phyloP scores from a whole-genome alignment of 2,797 vertebrate genomes.

The Cichlasoma orientale region DNA sequence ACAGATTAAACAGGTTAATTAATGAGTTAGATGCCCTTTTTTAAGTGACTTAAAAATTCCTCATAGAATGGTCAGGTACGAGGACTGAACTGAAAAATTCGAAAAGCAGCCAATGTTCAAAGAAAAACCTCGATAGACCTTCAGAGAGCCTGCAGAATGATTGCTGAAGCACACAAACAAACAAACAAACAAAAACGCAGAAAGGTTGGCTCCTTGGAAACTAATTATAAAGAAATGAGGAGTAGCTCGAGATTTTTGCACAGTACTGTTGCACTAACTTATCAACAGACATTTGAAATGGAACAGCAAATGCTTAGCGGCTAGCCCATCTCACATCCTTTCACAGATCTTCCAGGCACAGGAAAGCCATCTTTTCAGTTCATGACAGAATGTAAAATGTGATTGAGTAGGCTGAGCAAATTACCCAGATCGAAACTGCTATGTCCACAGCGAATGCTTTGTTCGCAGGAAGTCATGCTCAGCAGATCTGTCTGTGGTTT shows the following conservation, averaged over 20 bases:
- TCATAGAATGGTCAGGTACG: too few species aligned
- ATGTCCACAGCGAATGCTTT: conserved; percentile 40
- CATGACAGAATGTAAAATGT: conserved; percentile 41
- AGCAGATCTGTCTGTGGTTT: conserved; percentile 47
- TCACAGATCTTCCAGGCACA: neutral
- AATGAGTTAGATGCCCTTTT: neutral
- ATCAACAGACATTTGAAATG: conserved; percentile 22
- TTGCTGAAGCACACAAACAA: neutral
- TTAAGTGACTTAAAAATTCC: neutral
- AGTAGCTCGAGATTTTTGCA: neutral
- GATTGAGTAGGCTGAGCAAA: conserved; percentile 46
- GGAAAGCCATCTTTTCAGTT: conserved; percentile 16
- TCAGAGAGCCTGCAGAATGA: neutral
- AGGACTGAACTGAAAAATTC: neutral
- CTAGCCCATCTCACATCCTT: neutral
- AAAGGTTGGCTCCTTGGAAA: neutral
- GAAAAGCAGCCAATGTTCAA: neutral
- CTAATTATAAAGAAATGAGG: neutral
- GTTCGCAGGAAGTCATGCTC: conserved; percentile 43
- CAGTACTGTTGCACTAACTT: neutral
- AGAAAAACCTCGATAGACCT: neutral
- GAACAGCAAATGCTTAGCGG: conserved; percentile 27
- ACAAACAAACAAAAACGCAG: neutral
- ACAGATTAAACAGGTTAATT: fast-evolving
- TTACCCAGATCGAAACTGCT: conserved; percentile 51